Evolutionary conservation across 2,888 invertebrate genomes (phyloP).

Genomic region (Pediacus dermestoides): DNA sequence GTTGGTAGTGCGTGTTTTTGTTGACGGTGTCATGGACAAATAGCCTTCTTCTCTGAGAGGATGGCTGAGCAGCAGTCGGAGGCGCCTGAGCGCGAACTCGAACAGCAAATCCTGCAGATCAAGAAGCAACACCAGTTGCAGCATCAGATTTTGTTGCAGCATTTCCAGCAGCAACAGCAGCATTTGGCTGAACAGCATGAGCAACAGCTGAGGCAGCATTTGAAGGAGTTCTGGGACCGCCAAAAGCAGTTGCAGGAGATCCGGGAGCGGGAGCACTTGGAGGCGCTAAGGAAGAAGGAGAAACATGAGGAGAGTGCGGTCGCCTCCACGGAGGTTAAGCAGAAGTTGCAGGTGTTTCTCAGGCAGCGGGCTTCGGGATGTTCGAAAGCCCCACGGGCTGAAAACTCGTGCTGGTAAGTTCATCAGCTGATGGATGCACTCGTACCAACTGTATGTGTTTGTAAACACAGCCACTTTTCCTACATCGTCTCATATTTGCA

Average conservation of each 20-base stretch:
- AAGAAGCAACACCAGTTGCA: conserved; percentile 92
- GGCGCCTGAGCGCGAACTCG: conserved; percentile 49
- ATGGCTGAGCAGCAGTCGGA: conserved; percentile 46
- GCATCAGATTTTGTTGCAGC: conserved; percentile 85
- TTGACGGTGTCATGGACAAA: conserved; percentile 32
- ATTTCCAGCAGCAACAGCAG: conserved; percentile 88
- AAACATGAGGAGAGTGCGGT: conserved; percentile 94
- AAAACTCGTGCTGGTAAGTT: conserved; percentile 49
- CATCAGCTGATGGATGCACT: conserved; percentile 6
- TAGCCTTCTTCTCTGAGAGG: too few species aligned
- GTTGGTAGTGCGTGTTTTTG: conserved; percentile 18
- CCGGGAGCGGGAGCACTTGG: conserved; percentile 76
- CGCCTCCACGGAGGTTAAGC: conserved; percentile 94
- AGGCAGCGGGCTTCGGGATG: conserved; percentile 47
- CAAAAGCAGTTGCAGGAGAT: conserved; percentile 74
- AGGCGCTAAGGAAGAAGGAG: conserved; percentile 87
- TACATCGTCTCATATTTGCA: too few species aligned
- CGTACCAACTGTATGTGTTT: too few species aligned
- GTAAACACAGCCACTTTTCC: too few species aligned
- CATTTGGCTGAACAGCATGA: conserved; percentile 88
- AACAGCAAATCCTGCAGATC: conserved; percentile 65
- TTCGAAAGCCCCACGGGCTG: conserved; percentile 42
- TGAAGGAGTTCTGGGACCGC: conserved; percentile 90
- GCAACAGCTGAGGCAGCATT: conserved; percentile 82
- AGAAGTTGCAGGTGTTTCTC: conserved; percentile 77